These are phyloP conservation scores for Zaprionus lachaisei DNA, from an alignment of 1,140 invertebrate species.

Conservation along the genomic window DNA sequence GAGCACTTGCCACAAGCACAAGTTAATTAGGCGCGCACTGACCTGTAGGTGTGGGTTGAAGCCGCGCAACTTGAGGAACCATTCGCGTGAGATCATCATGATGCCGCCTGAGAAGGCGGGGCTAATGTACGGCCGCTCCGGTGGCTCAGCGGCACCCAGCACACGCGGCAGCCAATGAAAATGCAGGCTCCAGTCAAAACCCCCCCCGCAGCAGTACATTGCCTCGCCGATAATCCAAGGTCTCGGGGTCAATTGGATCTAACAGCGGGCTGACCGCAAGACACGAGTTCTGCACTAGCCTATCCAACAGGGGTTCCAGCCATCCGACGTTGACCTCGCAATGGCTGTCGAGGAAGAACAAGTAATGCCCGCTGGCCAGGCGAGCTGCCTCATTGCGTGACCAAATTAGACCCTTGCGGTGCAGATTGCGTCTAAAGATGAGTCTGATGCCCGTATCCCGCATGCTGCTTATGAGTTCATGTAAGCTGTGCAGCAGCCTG, in stretches of 20 bases:
- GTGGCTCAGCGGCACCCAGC: constrained; percentile 24
- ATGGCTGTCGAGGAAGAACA: constrained; percentile 93
- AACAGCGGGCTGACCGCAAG: constrained; percentile 86
- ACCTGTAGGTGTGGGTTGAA: constrained; percentile 89
- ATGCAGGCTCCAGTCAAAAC: constrained; percentile 98
- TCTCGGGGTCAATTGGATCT: constrained; percentile 87
- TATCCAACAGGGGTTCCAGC: constrained; percentile 88
- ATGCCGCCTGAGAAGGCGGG: constrained; percentile 92
- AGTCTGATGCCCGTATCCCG: constrained; percentile 1
- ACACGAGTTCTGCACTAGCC: constrained; percentile 68
- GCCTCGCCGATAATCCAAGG: constrained; percentile 85
- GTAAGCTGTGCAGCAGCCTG: constrained; percentile 38
- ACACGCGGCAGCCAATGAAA: constrained; percentile 95
- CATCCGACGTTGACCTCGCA: constrained; percentile 90
- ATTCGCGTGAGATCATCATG: constrained; percentile 90
- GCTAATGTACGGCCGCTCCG: constrained; percentile 84
- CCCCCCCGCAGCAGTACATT: constrained; percentile 92
- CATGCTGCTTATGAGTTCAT: constrained; percentile 86
- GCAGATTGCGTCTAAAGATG: constrained; percentile 86
- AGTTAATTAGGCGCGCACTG: constrained; percentile 56
- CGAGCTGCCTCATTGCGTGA: constrained; percentile 89
- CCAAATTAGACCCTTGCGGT: constrained; percentile 91
- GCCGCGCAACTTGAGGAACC: constrained; percentile 92
- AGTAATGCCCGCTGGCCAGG: constrained; percentile 88
- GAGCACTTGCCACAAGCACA: constrained; percentile 46